Evolutionary conservation across 2,113 vertebrate species (phyloP).

Genomic region (Haliaeetus leucogaster): DNA sequence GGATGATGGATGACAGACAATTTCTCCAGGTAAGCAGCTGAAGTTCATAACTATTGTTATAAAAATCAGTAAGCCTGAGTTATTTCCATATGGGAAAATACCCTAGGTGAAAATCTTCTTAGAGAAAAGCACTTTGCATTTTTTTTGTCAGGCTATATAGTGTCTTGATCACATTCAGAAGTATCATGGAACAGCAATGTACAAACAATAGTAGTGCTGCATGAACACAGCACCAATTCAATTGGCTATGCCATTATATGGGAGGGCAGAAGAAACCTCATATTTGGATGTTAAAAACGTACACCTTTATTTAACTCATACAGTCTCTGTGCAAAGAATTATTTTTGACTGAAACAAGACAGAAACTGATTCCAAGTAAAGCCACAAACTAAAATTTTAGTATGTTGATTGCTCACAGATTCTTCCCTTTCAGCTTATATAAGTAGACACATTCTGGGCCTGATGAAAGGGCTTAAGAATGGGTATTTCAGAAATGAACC

Average conservation of each 20-base stretch:
- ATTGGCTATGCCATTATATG: fast-evolving
- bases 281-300: neutral
- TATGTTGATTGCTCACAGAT: neutral
- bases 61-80: neutral
- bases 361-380: neutral
- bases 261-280: neutral
- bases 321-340: neutral
- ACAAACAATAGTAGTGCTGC: neutral
- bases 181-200: neutral
- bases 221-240: neutral
- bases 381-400: neutral
- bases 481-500: neutral
- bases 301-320: neutral
- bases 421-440: neutral
- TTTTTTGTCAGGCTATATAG: neutral
- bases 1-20: neutral
- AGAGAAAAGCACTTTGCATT: neutral
- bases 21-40: constrained; percentile 62
- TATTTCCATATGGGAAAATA: neutral
- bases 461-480: neutral
- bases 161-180: neutral
- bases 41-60: neutral
- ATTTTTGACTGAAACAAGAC: neutral
- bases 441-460: neutral
- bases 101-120: neutral